Percentiles rank a stretch among this genome's conserved stretches.
These are phyloP conservation scores for Schizotus pectinicornis DNA, from an alignment of 2,888 invertebrate species.

Conservation along the genomic window DNA sequence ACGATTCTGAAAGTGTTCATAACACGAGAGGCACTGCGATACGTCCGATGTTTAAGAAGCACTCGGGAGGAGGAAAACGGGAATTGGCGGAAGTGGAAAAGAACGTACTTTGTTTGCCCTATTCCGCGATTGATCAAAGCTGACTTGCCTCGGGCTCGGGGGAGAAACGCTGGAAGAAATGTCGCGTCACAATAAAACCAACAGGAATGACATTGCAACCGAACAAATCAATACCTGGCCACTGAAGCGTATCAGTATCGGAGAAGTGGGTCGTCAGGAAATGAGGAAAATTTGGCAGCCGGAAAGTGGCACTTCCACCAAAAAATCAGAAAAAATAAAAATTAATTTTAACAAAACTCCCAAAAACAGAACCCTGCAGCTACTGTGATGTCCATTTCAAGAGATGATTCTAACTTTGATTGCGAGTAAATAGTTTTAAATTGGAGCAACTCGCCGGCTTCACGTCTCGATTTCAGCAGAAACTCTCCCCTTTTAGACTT, in stretches of 20 bases:
- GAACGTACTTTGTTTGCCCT: slow-evolving; percentile 11
- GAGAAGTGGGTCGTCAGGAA: neutral
- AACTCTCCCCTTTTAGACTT: no score
- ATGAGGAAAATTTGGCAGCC: neutral
- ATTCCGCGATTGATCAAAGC: slow-evolving; percentile 3
- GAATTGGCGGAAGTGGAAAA: slow-evolving; percentile 14
- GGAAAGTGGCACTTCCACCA: no score
- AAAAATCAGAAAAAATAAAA: no score
- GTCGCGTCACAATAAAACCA: slow-evolving; percentile 8
- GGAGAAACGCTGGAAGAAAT: neutral
- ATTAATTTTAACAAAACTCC: no score
- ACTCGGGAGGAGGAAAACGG: slow-evolving; percentile 24
- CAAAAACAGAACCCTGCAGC: no score
- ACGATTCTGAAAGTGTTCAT: slow-evolving; percentile 22
- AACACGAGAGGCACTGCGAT: slow-evolving; percentile 8
- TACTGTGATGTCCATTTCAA: no score
- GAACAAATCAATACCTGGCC: slow-evolving; percentile 16
- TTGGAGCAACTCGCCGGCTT: no score
- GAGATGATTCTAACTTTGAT: no score
- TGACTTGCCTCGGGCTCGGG: neutral
- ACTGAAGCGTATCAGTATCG: no score
- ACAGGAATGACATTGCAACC: slow-evolving; percentile 10
- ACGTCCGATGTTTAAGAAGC: slow-evolving; percentile 16
- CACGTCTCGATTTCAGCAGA: no score
- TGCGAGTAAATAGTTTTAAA: no score